Evolutionary conservation across 2,797 vertebrate species (phyloP).

Genomic region (Saxicola maurus): DNA sequence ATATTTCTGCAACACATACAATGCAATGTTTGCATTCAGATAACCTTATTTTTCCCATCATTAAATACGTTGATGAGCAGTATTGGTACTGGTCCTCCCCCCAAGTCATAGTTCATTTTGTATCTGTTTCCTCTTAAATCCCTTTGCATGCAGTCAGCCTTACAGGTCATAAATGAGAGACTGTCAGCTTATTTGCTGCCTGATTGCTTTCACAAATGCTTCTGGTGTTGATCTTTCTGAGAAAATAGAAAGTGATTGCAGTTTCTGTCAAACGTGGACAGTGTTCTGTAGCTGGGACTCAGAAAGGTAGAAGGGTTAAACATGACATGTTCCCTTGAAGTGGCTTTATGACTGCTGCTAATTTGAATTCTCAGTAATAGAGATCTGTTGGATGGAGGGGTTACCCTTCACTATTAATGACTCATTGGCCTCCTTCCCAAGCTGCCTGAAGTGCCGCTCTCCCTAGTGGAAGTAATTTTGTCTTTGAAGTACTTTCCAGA

Average conservation of each 20-base stretch:
- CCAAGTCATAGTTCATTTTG: constrained; percentile 26
- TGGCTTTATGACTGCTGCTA: constrained; percentile 19
- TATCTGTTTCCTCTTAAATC: constrained; percentile 59
- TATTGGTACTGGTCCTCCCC: neutral
- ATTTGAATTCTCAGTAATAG: constrained; percentile 35
- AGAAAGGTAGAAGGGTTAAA: constrained; percentile 22
- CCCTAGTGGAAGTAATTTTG: constrained; percentile 63
- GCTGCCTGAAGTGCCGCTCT: constrained; percentile 64
- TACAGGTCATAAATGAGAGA: neutral
- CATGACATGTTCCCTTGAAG: neutral
- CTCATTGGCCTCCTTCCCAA: constrained; percentile 63
- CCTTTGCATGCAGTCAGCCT: neutral
- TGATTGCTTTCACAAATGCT: constrained; percentile 13
- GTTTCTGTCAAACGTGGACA: neutral
- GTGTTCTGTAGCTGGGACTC: neutral
- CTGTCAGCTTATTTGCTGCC: neutral
- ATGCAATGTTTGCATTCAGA: neutral
- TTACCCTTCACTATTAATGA: constrained; percentile 63
- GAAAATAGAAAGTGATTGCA: neutral
- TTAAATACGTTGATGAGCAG: neutral
- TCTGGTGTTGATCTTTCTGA: constrained; percentile 2
- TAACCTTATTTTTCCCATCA: neutral
- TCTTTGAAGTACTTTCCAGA: constrained; percentile 71
- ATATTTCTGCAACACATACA: neutral
- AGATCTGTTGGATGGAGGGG: constrained; percentile 53